phyloP scores from a whole-genome alignment of 1,140 invertebrate species.

The Olivierus martensii region DNA sequence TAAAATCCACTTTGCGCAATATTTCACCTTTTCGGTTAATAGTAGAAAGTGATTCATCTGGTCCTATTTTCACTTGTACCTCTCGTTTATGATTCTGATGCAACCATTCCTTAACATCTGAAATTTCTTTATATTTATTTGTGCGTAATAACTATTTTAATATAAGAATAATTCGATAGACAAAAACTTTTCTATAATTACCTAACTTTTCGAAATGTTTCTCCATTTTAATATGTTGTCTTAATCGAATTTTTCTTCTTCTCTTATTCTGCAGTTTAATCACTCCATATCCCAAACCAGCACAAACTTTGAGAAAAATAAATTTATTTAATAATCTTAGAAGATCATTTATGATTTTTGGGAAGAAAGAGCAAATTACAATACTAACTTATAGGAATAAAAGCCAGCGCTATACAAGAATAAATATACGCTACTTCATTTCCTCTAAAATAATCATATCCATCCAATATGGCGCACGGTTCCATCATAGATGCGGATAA shows the following conservation, averaged over 20 bases:
- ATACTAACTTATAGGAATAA: slow-evolving; percentile 67
- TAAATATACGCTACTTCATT: slow-evolving; percentile 96
- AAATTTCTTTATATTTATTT: neutral
- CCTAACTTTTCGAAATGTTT: slow-evolving; percentile 77
- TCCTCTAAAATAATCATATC: slow-evolving; percentile 89
- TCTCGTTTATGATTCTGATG: slow-evolving; percentile 82
- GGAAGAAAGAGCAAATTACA: too few relatives aligned
- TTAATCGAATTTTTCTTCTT: slow-evolving; percentile 56
- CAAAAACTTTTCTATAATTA: slow-evolving; percentile 12
- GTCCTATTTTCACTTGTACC: slow-evolving; percentile 66
- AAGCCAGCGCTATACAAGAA: slow-evolving; percentile 72
- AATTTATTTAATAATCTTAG: neutral
- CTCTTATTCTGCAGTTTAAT: slow-evolving; percentile 81
- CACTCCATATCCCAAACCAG: slow-evolving; percentile 75
- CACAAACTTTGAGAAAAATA: slow-evolving; percentile 35
- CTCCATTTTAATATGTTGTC: slow-evolving; percentile 51
- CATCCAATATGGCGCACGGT: slow-evolving; percentile 72
- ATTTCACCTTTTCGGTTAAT: slow-evolving; percentile 43
- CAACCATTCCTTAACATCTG: slow-evolving; percentile 79
- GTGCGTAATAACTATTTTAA: neutral
- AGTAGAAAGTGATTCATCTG: slow-evolving; percentile 54
- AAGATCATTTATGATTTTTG: too few relatives aligned
- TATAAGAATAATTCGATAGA: neutral
- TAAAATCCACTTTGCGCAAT: slow-evolving; percentile 40
- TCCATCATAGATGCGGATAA: slow-evolving; percentile 69